Evolutionary conservation across 2,113 vertebrate species (phyloP).

Genomic region (Charina bottae): DNA sequence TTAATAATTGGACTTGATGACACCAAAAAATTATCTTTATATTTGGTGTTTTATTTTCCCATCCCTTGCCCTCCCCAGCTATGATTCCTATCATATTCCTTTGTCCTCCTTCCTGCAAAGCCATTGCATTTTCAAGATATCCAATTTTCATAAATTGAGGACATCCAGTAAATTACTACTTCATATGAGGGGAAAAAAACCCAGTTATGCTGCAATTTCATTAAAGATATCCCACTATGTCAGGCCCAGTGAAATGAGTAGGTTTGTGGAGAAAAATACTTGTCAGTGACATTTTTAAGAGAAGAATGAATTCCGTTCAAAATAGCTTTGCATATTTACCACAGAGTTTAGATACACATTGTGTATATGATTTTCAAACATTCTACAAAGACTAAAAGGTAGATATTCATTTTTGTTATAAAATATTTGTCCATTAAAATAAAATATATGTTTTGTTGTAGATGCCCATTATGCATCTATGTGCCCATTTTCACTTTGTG

Average conservation of each 20-base stretch:
- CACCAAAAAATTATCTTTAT: constrained; percentile 63
- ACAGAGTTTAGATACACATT: constrained; percentile 49
- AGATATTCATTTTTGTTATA: constrained; percentile 64
- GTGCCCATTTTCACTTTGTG: constrained; percentile 31
- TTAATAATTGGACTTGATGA: constrained; percentile 43
- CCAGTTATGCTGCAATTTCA: constrained; percentile 74
- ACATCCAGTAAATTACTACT: constrained; percentile 76
- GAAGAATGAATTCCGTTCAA: constrained; percentile 66
- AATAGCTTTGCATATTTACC: constrained; percentile 73
- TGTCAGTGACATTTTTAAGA: constrained; percentile 69
- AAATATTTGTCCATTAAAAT: constrained; percentile 67
- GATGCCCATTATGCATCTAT: constrained; percentile 49
- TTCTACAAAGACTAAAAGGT: constrained; percentile 68
- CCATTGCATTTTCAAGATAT: constrained; percentile 72
- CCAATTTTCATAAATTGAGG: constrained; percentile 77
- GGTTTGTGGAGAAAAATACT: constrained; percentile 68
- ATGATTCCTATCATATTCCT: constrained; percentile 65
- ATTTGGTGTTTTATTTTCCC: constrained; percentile 55
- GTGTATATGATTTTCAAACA: constrained; percentile 55
- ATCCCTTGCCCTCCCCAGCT: not conserved
- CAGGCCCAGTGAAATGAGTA: constrained; percentile 73
- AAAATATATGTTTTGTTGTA: constrained; percentile 58
- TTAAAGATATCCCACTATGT: constrained; percentile 74
- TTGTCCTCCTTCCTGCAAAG: constrained; percentile 59
- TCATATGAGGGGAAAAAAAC: constrained; percentile 59